Evolutionary conservation across 1,140 invertebrate species (phyloP).

Genomic region (Sitodiplosis mosellana): DNA sequence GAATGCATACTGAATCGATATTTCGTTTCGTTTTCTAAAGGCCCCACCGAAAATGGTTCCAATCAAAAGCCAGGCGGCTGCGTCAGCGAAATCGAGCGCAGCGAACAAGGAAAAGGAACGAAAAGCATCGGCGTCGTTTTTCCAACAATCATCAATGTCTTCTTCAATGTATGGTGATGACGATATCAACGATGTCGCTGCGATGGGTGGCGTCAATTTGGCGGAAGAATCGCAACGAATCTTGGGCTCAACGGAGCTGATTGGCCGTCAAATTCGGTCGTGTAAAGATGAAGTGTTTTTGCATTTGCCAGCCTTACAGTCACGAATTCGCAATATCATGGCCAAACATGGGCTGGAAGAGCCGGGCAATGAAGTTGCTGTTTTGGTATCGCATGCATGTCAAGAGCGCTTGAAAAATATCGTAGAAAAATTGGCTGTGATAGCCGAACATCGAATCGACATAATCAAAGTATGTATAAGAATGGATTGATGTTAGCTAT

Average conservation of each 20-base stretch:
- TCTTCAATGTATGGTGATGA: slow-evolving; percentile 56
- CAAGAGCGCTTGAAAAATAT: slow-evolving; percentile 85
- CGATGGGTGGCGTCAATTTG: slow-evolving; percentile 98
- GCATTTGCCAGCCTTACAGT: slow-evolving; percentile 53
- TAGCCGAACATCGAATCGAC: slow-evolving; percentile 88
- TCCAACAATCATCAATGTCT: slow-evolving; percentile 18
- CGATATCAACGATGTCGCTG: slow-evolving; percentile 96
- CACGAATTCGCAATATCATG: slow-evolving; percentile 53
- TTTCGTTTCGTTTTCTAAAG: slow-evolving; percentile 26
- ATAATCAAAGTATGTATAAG: slow-evolving; percentile 48
- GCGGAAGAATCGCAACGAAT: slow-evolving; percentile 92
- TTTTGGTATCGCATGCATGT: slow-evolving; percentile 84
- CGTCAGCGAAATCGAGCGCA: slow-evolving; percentile 16
- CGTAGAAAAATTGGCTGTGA: slow-evolving; percentile 80
- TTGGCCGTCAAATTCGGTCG: slow-evolving; percentile 87
- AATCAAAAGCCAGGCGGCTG: slow-evolving; percentile 25
- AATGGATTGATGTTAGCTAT: too few relatives aligned
- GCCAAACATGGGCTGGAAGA: slow-evolving; percentile 72
- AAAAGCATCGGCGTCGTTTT: slow-evolving; percentile 16
- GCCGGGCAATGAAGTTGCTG: slow-evolving; percentile 69
- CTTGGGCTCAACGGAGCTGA: slow-evolving; percentile 83
- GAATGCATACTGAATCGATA: slow-evolving; percentile 15
- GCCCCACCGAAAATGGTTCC: slow-evolving; percentile 42
- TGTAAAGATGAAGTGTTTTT: slow-evolving; percentile 91
- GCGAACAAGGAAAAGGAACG: slow-evolving; percentile 3